These are phyloP conservation scores for Elaphurus davidianus DNA, from an alignment of 2,113 vertebrate genomes.

Conservation along the genomic window DNA sequence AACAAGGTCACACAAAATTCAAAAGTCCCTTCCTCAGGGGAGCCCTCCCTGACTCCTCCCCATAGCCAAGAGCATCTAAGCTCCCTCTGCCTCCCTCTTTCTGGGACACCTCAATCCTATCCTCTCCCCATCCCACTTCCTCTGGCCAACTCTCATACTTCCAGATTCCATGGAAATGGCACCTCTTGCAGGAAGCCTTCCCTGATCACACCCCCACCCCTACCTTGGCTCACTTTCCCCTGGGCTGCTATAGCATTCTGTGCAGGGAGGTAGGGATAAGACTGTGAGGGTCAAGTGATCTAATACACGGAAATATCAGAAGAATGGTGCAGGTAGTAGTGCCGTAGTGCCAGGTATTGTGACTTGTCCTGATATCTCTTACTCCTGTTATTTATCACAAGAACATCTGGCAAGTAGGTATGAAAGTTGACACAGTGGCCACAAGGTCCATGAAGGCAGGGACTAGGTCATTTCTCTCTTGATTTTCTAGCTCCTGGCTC, in stretches of 20 bases:
- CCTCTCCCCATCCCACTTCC: background rate
- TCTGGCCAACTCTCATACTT: background rate
- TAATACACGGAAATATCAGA: background rate
- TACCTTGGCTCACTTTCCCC: too few species aligned
- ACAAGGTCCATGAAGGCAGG: background rate
- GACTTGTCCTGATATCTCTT: background rate
- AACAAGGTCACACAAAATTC: background rate
- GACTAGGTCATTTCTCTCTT: background rate
- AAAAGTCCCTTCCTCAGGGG: background rate
- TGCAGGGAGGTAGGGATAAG: background rate
- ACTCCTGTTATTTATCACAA: background rate
- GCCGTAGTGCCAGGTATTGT: background rate
- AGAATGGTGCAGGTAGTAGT: too few species aligned
- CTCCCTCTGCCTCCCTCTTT: background rate
- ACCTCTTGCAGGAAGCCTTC: background rate
- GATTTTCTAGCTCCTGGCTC: background rate
- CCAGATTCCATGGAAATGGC: background rate
- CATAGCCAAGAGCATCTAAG: background rate
- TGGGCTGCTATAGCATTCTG: background rate
- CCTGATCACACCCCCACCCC: background rate
- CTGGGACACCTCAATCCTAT: background rate
- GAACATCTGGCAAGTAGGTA: background rate
- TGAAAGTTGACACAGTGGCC: background rate
- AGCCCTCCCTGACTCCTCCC: background rate
- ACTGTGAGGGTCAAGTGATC: background rate